Base-by-base conservation (phyloP, 2,797 vertebrate genomes). In the Myoxocephalus aenaeus region DNA sequence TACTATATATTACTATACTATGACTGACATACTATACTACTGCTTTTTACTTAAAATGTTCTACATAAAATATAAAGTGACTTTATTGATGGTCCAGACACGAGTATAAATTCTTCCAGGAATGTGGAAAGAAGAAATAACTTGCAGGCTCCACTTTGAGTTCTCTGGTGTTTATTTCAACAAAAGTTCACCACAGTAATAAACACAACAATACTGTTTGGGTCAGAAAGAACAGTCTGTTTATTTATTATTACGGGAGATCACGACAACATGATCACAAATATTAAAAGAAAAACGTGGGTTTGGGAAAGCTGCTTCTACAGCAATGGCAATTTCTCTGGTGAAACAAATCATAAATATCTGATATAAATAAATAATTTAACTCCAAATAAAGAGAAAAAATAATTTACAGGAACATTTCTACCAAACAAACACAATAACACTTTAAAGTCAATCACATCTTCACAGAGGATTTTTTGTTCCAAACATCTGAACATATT, bases 151-250 rank as follows among this genome's bases (percentile, higher is more conserved):
- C 11, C 50, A 46, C 3, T 42, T 80, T 81, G 70, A 53, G 65
- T 75, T 87, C 20, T 69, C 34, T 4, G 29, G 18, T 76, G 71
- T 94, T 94, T 92, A 94, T 94, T 94, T 93, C 70, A 87, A 89
- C 89, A 90, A 84, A 75, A 78, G 58, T 85, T 86, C 61, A 86
- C 86, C 77, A 94, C 87, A 90, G 83, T 80, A 84, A 88, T 71
- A 29, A 84, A 77, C 72, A 77, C 88, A 42, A 94, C 94, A 92
- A 82, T 80, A 91, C 69, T 88, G n/a, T n/a, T n/a, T n/a, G n/a
- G n/a, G 29, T 29, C 29, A 29, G 29, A 29, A n/a, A 38, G 36
- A 83, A 85, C 22, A n/a, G 29, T 53, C 53, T 46, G 64, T 17
- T 3, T 46, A 71, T 65, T 48, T 65, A 64, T 69, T 70, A 74